phyloP scores from a whole-genome alignment of 2,888 invertebrate genomes.

The Chouioia cunea region DNA sequence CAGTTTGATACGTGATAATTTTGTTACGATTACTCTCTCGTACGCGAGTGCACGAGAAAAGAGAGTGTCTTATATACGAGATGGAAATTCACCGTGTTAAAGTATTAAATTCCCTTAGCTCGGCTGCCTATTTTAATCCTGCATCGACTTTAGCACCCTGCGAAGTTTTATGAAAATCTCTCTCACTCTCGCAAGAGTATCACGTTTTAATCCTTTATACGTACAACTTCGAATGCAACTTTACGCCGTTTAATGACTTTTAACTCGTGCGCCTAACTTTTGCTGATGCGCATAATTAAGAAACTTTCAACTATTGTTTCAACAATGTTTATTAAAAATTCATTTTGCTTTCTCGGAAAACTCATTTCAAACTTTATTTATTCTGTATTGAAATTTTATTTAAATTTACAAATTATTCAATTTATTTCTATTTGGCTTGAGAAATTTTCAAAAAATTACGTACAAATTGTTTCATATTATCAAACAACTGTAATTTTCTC shows the following conservation, averaged over 20 bases:
- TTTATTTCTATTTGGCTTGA: background rate
- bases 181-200: slow-evolving; percentile 32
- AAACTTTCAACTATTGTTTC: slow-evolving; percentile 28
- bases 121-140: slow-evolving; percentile 41
- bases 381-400: too few species aligned
- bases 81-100: slow-evolving; percentile 29
- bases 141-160: slow-evolving; percentile 37
- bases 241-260: slow-evolving; percentile 35
- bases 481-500: too few species aligned
- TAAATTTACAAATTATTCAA: background rate
- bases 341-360: too few species aligned
- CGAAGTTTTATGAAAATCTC: slow-evolving; percentile 40
- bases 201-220: slow-evolving; percentile 44
- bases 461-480: too few species aligned
- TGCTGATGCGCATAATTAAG: slow-evolving; percentile 16
- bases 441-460: too few species aligned
- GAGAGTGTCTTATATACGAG: slow-evolving; percentile 20
- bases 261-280: slow-evolving; percentile 4
- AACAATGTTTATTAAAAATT: too few species aligned
- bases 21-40: background rate
- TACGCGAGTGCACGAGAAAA: background rate
- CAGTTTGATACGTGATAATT: too few species aligned
- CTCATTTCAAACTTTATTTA: too few species aligned
- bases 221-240: slow-evolving; percentile 43
- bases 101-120: slow-evolving; percentile 40